A percentile compares a stretch with the other conserved stretches of the same genome.
Evolutionary conservation across 2,888 invertebrate genomes (phyloP).

Genomic region (Acleris cristana): DNA sequence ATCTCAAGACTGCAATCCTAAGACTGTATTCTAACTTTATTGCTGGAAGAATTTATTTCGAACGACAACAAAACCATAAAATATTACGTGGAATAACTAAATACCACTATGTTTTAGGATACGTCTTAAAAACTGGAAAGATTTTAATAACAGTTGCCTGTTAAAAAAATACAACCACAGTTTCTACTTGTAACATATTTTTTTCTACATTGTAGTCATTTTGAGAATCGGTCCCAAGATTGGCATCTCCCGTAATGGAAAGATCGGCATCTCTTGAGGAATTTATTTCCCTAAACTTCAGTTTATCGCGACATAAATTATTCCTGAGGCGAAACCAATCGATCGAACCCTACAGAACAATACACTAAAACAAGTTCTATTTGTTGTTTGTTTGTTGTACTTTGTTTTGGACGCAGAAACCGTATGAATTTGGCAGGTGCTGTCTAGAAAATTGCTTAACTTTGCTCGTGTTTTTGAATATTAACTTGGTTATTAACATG

Average conservation of each 20-base stretch:
- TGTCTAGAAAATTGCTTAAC: too few relatives aligned
- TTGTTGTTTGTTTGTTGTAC: background rate
- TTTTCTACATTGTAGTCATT: background rate
- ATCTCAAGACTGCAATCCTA: too few relatives aligned
- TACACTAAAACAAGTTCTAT: background rate
- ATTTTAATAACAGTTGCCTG: too few relatives aligned
- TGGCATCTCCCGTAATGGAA: conserved; percentile 12
- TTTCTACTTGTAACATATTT: too few relatives aligned
- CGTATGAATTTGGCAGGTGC: background rate
- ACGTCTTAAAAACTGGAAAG: too few relatives aligned
- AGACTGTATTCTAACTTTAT: too few relatives aligned
- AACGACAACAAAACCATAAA: too few relatives aligned
- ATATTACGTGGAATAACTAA: too few relatives aligned
- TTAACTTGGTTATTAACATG: too few relatives aligned
- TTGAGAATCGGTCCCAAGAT: background rate
- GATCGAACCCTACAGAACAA: background rate
- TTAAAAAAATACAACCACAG: too few relatives aligned
- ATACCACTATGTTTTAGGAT: too few relatives aligned
- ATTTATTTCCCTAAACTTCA: conserved; percentile 11
- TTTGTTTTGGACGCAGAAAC: background rate
- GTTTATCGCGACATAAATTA: conserved; percentile 1
- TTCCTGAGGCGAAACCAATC: background rate
- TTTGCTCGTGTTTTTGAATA: background rate
- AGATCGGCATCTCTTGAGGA: conserved; percentile 18
- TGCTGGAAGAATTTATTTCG: too few relatives aligned